Evolutionary conservation across 2,113 vertebrate species (phyloP), one percentile per base, ranked within the genome.

Genomic region (Hippocampus guttulatus): DNA sequence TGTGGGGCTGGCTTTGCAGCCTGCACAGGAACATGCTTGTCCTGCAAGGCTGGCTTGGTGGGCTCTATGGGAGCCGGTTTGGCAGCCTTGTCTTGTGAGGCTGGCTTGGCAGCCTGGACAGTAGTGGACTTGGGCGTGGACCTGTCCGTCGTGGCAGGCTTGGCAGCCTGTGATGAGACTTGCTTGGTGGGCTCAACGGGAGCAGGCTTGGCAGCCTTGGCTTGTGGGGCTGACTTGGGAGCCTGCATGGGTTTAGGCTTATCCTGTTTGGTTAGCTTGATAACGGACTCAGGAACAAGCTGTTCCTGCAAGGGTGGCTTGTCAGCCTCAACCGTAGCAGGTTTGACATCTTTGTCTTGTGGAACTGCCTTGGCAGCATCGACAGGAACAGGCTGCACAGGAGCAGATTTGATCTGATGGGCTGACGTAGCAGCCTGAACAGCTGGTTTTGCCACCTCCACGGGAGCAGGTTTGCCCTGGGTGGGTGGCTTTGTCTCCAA

Each of bases 191-290:
- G 11, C 25, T 78, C 62, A 0, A 11, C 21, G 0, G 67, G 52
- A 11, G 45, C 47, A 12, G 82, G 68, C 8, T 81, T 72, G 12
- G 41, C 15, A 21, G 7, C 47, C 45, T 78, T 81, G 2, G 38
- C 68, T 23, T 69, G 43, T 0, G 10, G 41, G 0, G 0, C 55
- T 16, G 62, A 9, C 57, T 58, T 58, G 57, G 57, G 8, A 38
- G 30, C 63, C 43, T 70, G n/a, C 12, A 40, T 49, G 0, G 47
- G 54, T 20, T 25, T 55, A 1, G 73, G 21, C 4, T 70, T 43
- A 1, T 40, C 60, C 23, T 61, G 30, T 1, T 12, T 8, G 2
- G 12, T 51, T 3, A 71, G 55, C 61, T 76, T 65, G 7, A 63
- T 5, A 27, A 27, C 71, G 16, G 78, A 49, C 38, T 68, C 64